Conservation (phyloP, 1,140 invertebrate genomes). For the Bombus pascuorum region DNA sequence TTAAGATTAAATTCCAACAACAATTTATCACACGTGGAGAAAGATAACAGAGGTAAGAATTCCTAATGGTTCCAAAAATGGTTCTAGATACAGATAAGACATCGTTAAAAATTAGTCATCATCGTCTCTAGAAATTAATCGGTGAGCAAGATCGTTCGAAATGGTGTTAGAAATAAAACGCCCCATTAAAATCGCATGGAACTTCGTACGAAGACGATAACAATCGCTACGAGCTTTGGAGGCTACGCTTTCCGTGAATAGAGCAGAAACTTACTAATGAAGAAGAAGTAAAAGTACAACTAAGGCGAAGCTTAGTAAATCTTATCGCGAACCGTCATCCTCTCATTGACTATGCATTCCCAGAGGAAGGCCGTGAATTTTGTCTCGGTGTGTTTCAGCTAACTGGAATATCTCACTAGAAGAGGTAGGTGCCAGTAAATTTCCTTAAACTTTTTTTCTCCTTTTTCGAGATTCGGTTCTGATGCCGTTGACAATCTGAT, state of each 20-base stretch:
- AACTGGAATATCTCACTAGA: constrained; percentile 41
- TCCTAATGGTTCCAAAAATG: too few species aligned
- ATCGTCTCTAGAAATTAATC: not conserved
- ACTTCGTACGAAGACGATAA: not conserved
- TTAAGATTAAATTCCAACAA: too few species aligned
- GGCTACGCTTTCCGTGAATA: constrained; percentile 12
- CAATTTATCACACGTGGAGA: too few species aligned
- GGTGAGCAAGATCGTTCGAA: not conserved
- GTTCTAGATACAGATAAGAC: not conserved
- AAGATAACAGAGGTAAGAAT: too few species aligned
- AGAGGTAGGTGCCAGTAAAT: constrained; percentile 53
- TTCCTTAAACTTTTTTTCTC: constrained; percentile 36
- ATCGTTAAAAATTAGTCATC: not conserved
- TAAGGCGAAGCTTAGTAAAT: constrained; percentile 20
- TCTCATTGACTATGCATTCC: constrained; percentile 66
- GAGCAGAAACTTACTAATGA: constrained; percentile 36
- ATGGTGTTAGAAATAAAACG: not conserved
- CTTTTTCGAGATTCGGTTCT: constrained; percentile 1
- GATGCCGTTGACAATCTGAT: constrained; percentile 53
- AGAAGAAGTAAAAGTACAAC: constrained; percentile 19
- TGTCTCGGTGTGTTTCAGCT: not conserved
- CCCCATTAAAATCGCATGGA: not conserved
- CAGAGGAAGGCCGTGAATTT: constrained; percentile 27
- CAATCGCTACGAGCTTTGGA: not conserved
- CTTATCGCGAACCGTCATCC: constrained; percentile 36